Evolutionary conservation across 1,140 invertebrate species (phyloP).

Genomic region (Penaeus chinensis): DNA sequence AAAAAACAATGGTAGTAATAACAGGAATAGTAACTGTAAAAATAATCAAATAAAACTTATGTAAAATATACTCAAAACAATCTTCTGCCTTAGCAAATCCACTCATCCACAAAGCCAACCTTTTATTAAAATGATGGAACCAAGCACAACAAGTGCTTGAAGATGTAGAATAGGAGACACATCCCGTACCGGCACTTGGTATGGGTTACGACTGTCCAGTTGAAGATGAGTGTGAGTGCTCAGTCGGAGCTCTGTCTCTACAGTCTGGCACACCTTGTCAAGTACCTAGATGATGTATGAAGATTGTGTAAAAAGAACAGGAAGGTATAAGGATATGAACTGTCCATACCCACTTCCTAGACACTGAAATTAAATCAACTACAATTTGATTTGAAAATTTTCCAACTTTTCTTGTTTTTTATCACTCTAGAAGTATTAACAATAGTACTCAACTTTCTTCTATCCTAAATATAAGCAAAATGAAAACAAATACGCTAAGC

Average conservation of each 20-base stretch:
- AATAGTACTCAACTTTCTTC: no score
- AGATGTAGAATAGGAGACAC: conserved; percentile 72
- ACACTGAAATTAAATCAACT: no score
- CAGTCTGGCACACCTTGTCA: conserved; percentile 82
- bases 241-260: conserved; percentile 91
- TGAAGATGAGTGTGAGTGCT: conserved; percentile 92
- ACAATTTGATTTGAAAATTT: no score
- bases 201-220: conserved; percentile 82
- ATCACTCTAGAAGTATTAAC: no score
- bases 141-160: conserved; percentile 70
- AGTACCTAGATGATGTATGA: conserved; percentile 69
- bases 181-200: conserved; percentile 73
- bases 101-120: conserved; percentile 37
- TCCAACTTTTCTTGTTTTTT: no score
- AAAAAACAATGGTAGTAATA: conserved; percentile 68
- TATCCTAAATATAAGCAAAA: not conserved
- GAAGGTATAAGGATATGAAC: no score
- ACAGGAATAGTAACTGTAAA: conserved; percentile 65
- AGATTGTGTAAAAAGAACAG: no score
- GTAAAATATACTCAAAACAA: not conserved
- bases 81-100: not conserved
- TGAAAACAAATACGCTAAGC: not conserved
- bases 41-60: conserved; percentile 35
- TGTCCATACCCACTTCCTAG: no score
- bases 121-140: conserved; percentile 66